These are phyloP conservation scores for Eustalomyia histrio DNA, from an alignment of 2,888 invertebrate species.

Conservation along the genomic window DNA sequence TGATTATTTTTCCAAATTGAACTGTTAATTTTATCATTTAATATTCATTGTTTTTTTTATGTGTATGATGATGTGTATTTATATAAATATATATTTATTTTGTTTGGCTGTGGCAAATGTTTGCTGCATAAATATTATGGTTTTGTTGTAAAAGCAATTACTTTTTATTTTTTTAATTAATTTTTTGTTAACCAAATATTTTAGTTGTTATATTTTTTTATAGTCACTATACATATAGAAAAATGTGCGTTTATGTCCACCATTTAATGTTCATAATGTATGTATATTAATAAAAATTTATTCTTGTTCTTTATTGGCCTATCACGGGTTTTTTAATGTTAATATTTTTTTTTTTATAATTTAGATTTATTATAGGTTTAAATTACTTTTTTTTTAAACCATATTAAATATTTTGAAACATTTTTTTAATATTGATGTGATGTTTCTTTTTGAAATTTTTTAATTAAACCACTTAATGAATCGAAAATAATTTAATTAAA, in stretches of 20 bases:
- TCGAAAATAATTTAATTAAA: not conserved
- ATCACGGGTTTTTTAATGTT: conserved; percentile 47
- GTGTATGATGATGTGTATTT: not conserved
- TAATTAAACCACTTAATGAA: not conserved
- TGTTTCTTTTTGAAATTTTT: not conserved
- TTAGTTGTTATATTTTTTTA: not conserved
- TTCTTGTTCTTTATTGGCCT: conserved; percentile 39
- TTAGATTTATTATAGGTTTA: conserved; percentile 32
- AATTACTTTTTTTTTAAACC: not conserved
- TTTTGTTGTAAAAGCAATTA: conserved; percentile 43
- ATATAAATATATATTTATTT: conserved; percentile 9
- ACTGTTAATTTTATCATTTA: conserved; percentile 50
- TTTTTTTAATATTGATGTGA: not conserved
- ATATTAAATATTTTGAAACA: not conserved
- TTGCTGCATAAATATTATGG: conserved; percentile 39
- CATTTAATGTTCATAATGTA: conserved; percentile 32
- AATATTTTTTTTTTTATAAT: conserved; percentile 30
- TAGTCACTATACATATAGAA: not conserved
- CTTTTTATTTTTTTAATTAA: conserved; percentile 42
- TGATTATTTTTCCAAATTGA: conserved; percentile 38
- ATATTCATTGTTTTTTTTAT: conserved; percentile 45
- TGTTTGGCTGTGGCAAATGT: conserved; percentile 34
- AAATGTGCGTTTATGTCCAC: conserved; percentile 9
- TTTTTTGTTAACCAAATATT: conserved; percentile 15
- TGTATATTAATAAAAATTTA: conserved; percentile 46